Percentiles rank a stretch among this genome's conserved stretches.
These are phyloP conservation scores for Leucophenga montana DNA, from an alignment of 2,888 invertebrate genomes.

Conservation along the genomic window DNA sequence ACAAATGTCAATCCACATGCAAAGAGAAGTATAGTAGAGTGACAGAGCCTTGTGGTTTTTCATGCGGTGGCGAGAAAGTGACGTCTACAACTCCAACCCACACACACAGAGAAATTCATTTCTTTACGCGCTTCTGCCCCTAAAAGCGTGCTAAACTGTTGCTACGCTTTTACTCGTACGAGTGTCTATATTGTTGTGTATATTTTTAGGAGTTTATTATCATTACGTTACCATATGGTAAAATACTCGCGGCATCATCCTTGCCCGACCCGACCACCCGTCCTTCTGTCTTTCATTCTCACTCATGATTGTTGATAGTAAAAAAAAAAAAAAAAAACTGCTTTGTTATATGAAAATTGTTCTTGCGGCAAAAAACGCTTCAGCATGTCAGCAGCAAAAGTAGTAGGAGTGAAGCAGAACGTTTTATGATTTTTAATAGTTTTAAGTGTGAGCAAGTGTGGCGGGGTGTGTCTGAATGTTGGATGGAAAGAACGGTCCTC, in stretches of 20 bases:
- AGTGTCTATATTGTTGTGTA: constrained; percentile 47
- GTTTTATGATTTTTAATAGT: constrained; percentile 57
- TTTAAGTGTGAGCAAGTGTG: constrained; percentile 37
- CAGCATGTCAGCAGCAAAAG: constrained; percentile 46
- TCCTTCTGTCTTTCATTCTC: constrained; percentile 32
- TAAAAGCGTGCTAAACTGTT: constrained; percentile 8
- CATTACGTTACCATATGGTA: constrained; percentile 67
- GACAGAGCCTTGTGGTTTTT: constrained; percentile 7
- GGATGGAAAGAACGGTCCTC: not conserved
- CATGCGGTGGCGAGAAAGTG: constrained; percentile 39
- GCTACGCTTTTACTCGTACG: constrained; percentile 13
- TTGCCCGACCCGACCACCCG: constrained; percentile 1
- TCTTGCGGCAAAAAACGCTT: constrained; percentile 38
- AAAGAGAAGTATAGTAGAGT: not conserved
- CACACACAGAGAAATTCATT: constrained; percentile 16
- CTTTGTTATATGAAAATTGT: constrained; percentile 20
- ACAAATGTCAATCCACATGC: not conserved
- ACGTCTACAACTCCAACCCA: constrained; percentile 33
- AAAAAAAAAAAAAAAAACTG: constrained; percentile 10
- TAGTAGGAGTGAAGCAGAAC: constrained; percentile 50
- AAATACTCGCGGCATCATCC: constrained; percentile 48
- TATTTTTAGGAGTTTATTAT: constrained; percentile 69
- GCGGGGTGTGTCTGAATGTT: constrained; percentile 6
- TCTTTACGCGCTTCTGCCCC: constrained; percentile 33
- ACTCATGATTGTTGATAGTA: constrained; percentile 52